Conservation (phyloP, 2,797 vertebrate species). For the Zenarchopterus dispar region DNA sequence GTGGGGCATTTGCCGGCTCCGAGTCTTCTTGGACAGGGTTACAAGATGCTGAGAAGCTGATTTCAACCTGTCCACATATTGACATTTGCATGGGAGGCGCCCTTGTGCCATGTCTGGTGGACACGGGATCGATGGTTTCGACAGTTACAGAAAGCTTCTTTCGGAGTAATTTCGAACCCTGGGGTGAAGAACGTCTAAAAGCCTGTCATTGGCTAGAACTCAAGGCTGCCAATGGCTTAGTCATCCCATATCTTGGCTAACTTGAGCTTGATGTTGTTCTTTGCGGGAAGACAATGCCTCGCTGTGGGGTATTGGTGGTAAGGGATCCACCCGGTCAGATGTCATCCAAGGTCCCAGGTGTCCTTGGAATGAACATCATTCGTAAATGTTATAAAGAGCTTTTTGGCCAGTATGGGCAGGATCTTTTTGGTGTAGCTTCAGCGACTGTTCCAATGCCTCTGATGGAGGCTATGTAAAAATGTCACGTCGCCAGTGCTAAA, state of each 20-base stretch:
- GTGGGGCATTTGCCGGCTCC: slow-evolving; percentile 1
- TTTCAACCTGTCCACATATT: background rate
- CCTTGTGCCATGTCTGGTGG: slow-evolving; percentile 4
- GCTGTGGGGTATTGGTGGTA: slow-evolving; percentile 12
- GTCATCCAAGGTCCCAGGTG: background rate
- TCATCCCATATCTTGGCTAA: slow-evolving; percentile 26
- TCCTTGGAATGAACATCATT: slow-evolving; percentile 25
- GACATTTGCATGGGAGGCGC: slow-evolving; percentile 5
- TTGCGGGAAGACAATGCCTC: slow-evolving; percentile 3
- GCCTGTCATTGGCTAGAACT: slow-evolving; percentile 3
- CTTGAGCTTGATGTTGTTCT: slow-evolving; percentile 23
- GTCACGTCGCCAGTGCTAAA: background rate
- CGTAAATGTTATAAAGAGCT: slow-evolving; percentile 1
- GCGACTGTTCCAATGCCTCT: background rate
- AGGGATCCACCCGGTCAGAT: background rate
- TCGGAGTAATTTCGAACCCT: background rate
- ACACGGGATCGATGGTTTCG: slow-evolving; percentile 29
- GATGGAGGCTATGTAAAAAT: background rate
- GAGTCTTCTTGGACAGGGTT: background rate
- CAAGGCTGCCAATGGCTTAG: slow-evolving; percentile 15
- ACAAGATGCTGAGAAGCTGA: background rate
- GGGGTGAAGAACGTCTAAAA: background rate
- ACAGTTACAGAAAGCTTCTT: slow-evolving; percentile 21
- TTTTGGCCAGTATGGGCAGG: slow-evolving; percentile 1
- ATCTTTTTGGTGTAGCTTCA: background rate